A percentile compares a stretch with the other conserved stretches of the same genome.
Conservation (phyloP, 1,140 invertebrate genomes). For the Argopecten irradians region DNA sequence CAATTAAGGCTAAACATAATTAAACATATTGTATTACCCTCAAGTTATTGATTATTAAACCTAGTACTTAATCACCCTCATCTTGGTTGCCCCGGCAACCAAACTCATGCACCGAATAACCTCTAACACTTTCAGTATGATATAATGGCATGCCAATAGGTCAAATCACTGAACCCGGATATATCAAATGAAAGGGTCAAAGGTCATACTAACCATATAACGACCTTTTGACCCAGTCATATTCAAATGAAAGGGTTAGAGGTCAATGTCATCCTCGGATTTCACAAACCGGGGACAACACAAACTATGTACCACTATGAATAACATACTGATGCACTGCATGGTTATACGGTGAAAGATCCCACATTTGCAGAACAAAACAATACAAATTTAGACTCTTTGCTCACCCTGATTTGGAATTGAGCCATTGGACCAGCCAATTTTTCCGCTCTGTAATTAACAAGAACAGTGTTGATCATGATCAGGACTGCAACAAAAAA, state of each 20-base stretch:
- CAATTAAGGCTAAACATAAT: too few relatives aligned
- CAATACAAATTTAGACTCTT: background rate
- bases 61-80: background rate
- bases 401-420: background rate
- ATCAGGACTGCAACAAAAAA: background rate
- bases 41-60: background rate
- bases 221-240: background rate
- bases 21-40: background rate
- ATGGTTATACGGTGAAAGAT: conserved; percentile 16
- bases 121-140: background rate
- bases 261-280: background rate
- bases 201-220: background rate
- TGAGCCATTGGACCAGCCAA: background rate
- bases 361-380: background rate
- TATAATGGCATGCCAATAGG: background rate
- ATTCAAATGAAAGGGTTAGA: conserved; percentile 1
- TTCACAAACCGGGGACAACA: background rate
- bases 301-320: background rate
- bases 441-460: conserved; percentile 11
- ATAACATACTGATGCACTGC: conserved; percentile 10
- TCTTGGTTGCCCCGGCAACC: background rate
- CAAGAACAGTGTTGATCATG: background rate
- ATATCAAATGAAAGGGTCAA: background rate
- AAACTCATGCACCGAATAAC: background rate
- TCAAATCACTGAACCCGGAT: background rate